Base-by-base conservation (phyloP, 2,888 invertebrate genomes). In the Heteromyza rotundicornis region DNA sequence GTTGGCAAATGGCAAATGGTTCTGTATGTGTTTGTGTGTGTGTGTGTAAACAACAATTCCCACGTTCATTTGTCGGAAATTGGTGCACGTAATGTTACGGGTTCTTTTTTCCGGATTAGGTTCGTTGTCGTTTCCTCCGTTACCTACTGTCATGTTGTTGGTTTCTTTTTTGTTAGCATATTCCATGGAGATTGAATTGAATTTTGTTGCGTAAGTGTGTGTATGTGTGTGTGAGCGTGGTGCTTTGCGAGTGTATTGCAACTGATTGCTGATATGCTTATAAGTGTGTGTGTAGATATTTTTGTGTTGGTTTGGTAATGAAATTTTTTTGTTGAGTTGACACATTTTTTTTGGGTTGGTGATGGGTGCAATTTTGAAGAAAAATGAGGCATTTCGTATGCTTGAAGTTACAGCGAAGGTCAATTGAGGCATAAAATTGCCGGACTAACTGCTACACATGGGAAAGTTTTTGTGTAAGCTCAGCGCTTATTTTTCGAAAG, bases 31-130 rank as follows among this genome's bases (percentile, higher is more conserved):
- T 20, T 2, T n/a, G 20, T 14, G 22, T 22, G 3, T 35, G 20
- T 22, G 23, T 55, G 40, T 40, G 35, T 40, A n/a, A 20, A 16
- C 35, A 35, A 7, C 17, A 55, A 36, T 22, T 22, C 23, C 22
- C 16, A 57, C 50, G n/a, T n/a, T n/a, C n/a, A n/a, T 57, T 35
- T 57, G 23, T 19, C 22, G 20, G 35, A 50, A 57, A 50, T 57
- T 57, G 57, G n/a, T 50, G 50, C 57, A 57, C 50, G 35, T 57
- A 57, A 57, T 35, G 50, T 22, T 35, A n/a, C n/a, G n/a, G n/a
- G n/a, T n/a, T n/a, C 16, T 20, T 23, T 56, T 24, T 52, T 16
- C n/a, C 2, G 14, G 16, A 23, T 23, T n/a, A 53, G 7, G 32
- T 32, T 32, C 32, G 32, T 32, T 8, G 7, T 32, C 32, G 32